Percentiles rank a stretch among this genome's conserved stretches.
Evolutionary conservation across 2,113 vertebrate genomes (phyloP).

Genomic region (Leucopternis melanops): DNA sequence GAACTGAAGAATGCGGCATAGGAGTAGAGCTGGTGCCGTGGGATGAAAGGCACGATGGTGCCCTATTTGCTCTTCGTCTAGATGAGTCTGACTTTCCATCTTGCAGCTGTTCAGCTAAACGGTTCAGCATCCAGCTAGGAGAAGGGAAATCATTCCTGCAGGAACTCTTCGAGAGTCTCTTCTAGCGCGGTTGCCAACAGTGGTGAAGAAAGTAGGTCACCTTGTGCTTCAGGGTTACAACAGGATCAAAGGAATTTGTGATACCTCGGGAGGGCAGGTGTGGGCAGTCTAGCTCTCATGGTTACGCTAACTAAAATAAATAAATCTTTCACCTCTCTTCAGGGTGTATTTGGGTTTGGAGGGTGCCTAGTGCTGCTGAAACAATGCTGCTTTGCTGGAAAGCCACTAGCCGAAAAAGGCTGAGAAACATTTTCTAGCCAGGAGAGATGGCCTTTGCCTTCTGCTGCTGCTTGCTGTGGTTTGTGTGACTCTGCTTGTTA

Average conservation of each 20-base stretch:
- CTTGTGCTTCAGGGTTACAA: not conserved
- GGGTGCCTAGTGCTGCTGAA: not conserved
- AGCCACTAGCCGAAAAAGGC: not conserved
- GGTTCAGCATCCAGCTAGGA: not conserved
- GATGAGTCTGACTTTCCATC: not conserved
- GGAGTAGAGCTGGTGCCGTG: not conserved
- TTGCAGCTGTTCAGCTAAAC: not conserved
- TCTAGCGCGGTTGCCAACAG: not conserved
- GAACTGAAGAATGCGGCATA: rapidly evolving
- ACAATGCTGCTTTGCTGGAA: not conserved
- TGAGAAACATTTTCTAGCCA: not conserved
- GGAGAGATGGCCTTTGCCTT: not conserved
- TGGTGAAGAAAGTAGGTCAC: not conserved
- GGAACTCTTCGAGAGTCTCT: not conserved
- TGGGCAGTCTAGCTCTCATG: not conserved
- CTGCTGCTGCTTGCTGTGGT: not conserved
- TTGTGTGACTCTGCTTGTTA: not conserved
- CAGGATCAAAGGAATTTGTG: not conserved
- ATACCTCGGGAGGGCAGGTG: not conserved
- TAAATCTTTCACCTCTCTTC: not conserved
- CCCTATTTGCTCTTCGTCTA: not conserved
- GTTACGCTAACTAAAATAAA: not conserved
- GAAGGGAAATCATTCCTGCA: not conserved
- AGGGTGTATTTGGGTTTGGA: not conserved
- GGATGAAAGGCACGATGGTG: not conserved